Percentiles rank a stretch among this genome's conserved stretches.
Evolutionary conservation across 2,113 vertebrate species (phyloP).

Genomic region (Tyrannus savana): DNA sequence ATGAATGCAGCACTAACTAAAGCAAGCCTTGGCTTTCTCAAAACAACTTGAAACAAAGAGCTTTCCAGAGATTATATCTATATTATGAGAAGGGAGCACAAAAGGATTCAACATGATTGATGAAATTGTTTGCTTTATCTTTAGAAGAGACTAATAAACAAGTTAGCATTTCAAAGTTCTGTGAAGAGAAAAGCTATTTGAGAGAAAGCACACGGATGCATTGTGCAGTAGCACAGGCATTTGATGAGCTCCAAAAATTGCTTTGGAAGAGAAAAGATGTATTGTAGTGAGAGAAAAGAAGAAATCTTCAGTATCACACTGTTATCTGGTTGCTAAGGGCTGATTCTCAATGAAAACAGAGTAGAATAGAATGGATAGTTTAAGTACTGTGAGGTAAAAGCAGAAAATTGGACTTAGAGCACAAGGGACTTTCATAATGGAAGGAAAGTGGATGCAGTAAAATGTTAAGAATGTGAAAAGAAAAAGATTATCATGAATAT

Average conservation of each 20-base stretch:
- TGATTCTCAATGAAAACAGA: slow-evolving; percentile 51
- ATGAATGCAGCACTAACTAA: background rate
- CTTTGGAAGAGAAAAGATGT: slow-evolving; percentile 48
- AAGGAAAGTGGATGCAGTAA: slow-evolving; percentile 24
- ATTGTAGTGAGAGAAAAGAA: slow-evolving; percentile 53
- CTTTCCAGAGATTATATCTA: background rate
- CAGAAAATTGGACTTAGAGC: slow-evolving; percentile 54
- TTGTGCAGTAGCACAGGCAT: slow-evolving; percentile 29
- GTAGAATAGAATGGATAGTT: slow-evolving; percentile 42
- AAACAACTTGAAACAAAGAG: background rate
- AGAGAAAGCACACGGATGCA: background rate
- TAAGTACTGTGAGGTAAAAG: slow-evolving; percentile 36
- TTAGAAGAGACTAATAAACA: slow-evolving; percentile 37
- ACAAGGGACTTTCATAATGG: slow-evolving; percentile 19
- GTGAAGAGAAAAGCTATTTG: slow-evolving; percentile 30
- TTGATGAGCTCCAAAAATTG: slow-evolving; percentile 52
- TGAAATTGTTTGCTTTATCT: slow-evolving; percentile 51
- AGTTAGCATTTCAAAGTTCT: slow-evolving; percentile 36
- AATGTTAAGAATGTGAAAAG: slow-evolving; percentile 33
- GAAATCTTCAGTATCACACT: slow-evolving; percentile 26
- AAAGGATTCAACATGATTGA: slow-evolving; percentile 24
- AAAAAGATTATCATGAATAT: slow-evolving; percentile 40
- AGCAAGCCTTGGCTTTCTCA: background rate
- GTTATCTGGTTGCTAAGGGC: slow-evolving; percentile 51
- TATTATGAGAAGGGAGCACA: background rate